phyloP scores from a whole-genome alignment of 2,113 vertebrate genomes.

The Psittacara wagleri region DNA sequence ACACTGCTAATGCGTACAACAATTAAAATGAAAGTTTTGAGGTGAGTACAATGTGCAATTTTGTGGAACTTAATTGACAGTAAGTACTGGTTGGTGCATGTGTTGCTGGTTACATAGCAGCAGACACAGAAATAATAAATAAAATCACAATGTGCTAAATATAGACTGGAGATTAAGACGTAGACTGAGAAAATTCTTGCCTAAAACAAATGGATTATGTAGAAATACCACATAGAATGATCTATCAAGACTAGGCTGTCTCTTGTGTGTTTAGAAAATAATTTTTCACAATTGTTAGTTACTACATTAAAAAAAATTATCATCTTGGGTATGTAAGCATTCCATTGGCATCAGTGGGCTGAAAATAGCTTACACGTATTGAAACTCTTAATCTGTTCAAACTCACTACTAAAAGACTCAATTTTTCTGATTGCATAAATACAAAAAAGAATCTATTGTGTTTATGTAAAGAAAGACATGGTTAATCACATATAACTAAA shows the following conservation, averaged over 20 bases:
- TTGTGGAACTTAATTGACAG: not conserved
- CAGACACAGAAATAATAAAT: not conserved
- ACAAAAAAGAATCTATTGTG: not conserved
- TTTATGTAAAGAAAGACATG: not conserved
- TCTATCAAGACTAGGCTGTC: not conserved
- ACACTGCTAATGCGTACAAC: not conserved
- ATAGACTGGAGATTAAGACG: not conserved
- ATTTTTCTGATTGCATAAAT: not conserved
- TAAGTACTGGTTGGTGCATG: not conserved
- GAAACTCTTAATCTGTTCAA: not conserved
- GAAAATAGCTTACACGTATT: not conserved
- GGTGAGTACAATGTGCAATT: not conserved
- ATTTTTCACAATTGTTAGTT: not conserved
- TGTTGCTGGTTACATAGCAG: not conserved
- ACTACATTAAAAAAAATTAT: not conserved
- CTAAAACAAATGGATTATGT: not conserved
- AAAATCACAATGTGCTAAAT: not conserved
- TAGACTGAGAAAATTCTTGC: not conserved
- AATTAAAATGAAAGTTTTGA: not conserved
- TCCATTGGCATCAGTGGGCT: not conserved
- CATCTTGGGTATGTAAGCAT: not conserved
- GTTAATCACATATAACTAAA: not conserved
- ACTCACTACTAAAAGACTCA: not conserved
- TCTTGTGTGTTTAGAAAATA: not conserved
- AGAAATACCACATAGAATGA: not conserved